Evolutionary conservation across 2,888 invertebrate genomes (phyloP).

Genomic region (Gibbula magus): DNA sequence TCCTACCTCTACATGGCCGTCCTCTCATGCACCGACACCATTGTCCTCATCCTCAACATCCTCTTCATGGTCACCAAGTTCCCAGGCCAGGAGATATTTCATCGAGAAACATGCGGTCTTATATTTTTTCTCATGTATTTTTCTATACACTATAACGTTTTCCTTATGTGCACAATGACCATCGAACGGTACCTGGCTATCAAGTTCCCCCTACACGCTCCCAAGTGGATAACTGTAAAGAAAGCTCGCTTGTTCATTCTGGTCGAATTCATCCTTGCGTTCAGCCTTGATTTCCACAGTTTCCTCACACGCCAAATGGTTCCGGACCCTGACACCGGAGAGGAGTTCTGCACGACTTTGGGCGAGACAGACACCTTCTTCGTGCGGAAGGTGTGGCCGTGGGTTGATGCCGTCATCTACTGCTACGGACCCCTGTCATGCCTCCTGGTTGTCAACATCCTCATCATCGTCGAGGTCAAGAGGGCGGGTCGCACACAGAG

Average conservation of each 20-base stretch:
- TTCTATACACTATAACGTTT: conserved; percentile 34
- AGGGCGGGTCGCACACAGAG: conserved; percentile 1
- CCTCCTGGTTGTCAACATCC: conserved; percentile 30
- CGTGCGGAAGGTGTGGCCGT: conserved; percentile 32
- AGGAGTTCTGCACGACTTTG: conserved; percentile 9
- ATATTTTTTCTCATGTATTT: conserved; percentile 33
- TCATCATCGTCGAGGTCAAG: conserved; percentile 28
- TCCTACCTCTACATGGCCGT: conserved; percentile 36
- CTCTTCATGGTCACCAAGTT: conserved; percentile 36
- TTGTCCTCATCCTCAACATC: conserved; percentile 34
- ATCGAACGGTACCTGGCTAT: conserved; percentile 37
- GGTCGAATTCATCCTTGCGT: conserved; percentile 13
- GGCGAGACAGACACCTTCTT: conserved; percentile 19
- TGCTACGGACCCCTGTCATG: conserved; percentile 29
- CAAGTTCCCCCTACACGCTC: conserved; percentile 29
- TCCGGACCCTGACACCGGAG: neutral
- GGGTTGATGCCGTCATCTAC: conserved; percentile 34
- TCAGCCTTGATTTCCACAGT: conserved; percentile 29
- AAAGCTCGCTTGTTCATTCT: conserved; percentile 18
- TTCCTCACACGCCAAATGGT: conserved; percentile 29
- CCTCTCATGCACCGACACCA: conserved; percentile 30
- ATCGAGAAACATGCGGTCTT: conserved; percentile 29
- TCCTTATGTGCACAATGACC: conserved; percentile 35
- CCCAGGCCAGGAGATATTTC: conserved; percentile 32
- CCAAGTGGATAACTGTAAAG: conserved; percentile 17